Evolutionary conservation across 1,140 invertebrate genomes (phyloP).

Genomic region (Drosophila bocqueti): DNA sequence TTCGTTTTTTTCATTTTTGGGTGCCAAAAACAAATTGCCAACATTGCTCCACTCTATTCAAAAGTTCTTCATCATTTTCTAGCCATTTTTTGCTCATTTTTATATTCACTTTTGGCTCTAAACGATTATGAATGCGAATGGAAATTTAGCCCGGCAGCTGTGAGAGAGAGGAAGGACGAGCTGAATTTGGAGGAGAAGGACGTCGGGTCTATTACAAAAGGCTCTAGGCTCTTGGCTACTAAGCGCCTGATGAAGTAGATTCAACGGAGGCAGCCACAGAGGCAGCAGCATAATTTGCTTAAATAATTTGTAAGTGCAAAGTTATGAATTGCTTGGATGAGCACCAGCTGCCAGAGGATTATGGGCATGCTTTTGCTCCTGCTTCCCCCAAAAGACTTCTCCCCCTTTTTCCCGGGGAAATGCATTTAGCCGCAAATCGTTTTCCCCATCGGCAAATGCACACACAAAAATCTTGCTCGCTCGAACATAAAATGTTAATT

Average conservation of each 20-base stretch:
- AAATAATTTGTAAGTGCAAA: conserved; percentile 68
- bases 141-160: conserved; percentile 19
- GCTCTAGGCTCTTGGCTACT: conserved; percentile 32
- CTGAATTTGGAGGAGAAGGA: neutral
- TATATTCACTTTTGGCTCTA: conserved; percentile 41
- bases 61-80: conserved; percentile 43
- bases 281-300: conserved; percentile 54
- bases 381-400: neutral
- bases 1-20: neutral
- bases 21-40: conserved; percentile 35
- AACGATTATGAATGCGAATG: conserved; percentile 62
- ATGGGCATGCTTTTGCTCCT: conserved; percentile 7
- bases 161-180: neutral
- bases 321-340: conserved; percentile 60
- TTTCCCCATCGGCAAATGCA: conserved; percentile 16
- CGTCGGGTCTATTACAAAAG: conserved; percentile 35
- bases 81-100: conserved; percentile 25
- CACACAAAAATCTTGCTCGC: conserved; percentile 40
- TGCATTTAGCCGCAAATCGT: conserved; percentile 48
- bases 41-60: conserved; percentile 7
- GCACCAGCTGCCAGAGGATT: conserved; percentile 23
- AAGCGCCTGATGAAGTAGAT: conserved; percentile 60
- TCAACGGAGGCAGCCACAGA: conserved; percentile 2
- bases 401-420: conserved; percentile 6
- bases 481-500: conserved; percentile 57